These are phyloP conservation scores for Neocrepidodera transversa DNA, from an alignment of 2,888 invertebrate species.

Conservation along the genomic window DNA sequence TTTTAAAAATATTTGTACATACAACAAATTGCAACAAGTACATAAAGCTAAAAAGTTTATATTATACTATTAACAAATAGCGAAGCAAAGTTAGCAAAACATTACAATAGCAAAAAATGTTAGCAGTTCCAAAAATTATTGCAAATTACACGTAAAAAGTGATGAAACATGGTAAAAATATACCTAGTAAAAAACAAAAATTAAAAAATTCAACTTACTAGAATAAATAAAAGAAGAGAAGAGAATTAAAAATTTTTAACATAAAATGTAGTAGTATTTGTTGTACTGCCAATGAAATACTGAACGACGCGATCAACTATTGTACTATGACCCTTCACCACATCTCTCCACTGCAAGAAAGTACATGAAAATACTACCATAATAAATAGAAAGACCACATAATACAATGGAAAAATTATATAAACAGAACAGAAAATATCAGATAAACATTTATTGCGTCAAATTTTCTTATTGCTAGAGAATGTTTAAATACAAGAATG, in stretches of 20 bases:
- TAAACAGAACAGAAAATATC: slow-evolving; percentile 1
- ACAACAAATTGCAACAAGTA: neutral
- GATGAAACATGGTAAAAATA: slow-evolving; percentile 28
- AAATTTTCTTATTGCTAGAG: no score
- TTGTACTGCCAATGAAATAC: slow-evolving; percentile 69
- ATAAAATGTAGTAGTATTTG: slow-evolving; percentile 71
- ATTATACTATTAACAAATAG: slow-evolving; percentile 6
- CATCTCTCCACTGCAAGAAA: slow-evolving; percentile 66
- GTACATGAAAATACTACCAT: slow-evolving; percentile 29
- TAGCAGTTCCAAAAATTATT: slow-evolving; percentile 7
- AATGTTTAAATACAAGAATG: no score
- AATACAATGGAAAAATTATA: slow-evolving; percentile 13
- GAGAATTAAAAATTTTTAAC: slow-evolving; percentile 62
- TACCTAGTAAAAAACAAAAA: slow-evolving; percentile 41
- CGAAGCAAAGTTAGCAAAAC: slow-evolving; percentile 1
- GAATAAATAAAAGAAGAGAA: slow-evolving; percentile 56
- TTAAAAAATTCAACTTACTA: slow-evolving; percentile 53
- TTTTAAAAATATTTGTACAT: no score
- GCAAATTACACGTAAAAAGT: neutral
- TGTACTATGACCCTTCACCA: slow-evolving; percentile 63
- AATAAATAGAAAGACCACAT: slow-evolving; percentile 4
- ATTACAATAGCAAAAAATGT: neutral
- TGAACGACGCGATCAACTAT: slow-evolving; percentile 70
- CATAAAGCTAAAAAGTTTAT: neutral
- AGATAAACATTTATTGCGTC: no score